A percentile compares a stretch with the other conserved stretches of the same genome.
These are phyloP conservation scores for Parasteatoda tepidariorum DNA, from an alignment of 1,140 invertebrate species.

Conservation along the genomic window DNA sequence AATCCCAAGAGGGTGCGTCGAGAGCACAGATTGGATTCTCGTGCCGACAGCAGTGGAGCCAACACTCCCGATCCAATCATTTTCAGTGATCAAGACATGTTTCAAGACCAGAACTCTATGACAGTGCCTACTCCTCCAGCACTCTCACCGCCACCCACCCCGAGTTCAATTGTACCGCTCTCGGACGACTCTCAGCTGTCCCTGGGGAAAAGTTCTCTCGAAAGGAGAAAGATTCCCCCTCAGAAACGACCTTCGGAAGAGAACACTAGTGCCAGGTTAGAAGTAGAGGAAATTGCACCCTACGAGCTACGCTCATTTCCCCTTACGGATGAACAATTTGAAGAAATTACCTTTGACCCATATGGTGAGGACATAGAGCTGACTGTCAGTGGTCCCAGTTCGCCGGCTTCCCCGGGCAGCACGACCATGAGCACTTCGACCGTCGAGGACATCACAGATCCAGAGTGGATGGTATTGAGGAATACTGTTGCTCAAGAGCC, in stretches of 20 bases:
- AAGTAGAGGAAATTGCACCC: conserved; percentile 70
- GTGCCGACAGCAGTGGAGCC: conserved; percentile 36
- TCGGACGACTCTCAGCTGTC: conserved; percentile 73
- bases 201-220: conserved; percentile 69
- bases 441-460: conserved; percentile 32
- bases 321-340: conserved; percentile 77
- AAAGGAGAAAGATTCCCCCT: background rate
- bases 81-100: conserved; percentile 29
- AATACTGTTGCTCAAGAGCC: background rate
- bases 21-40: conserved; percentile 16
- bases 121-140: conserved; percentile 67
- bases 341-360: conserved; percentile 69
- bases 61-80: conserved; percentile 40
- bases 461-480: conserved; percentile 37
- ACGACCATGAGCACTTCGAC: background rate
- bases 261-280: conserved; percentile 35
- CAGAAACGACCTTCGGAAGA: background rate
- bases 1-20: conserved; percentile 25
- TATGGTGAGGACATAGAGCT: conserved; percentile 6
- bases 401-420: conserved; percentile 27
- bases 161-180: conserved; percentile 70
- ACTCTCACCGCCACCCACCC: conserved; percentile 76
- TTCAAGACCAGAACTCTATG: conserved; percentile 24
- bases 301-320: conserved; percentile 82
- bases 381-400: conserved; percentile 18